These are phyloP conservation scores for Bos indicus DNA, from an alignment of 2,113 vertebrate species.

Conservation along the genomic window DNA sequence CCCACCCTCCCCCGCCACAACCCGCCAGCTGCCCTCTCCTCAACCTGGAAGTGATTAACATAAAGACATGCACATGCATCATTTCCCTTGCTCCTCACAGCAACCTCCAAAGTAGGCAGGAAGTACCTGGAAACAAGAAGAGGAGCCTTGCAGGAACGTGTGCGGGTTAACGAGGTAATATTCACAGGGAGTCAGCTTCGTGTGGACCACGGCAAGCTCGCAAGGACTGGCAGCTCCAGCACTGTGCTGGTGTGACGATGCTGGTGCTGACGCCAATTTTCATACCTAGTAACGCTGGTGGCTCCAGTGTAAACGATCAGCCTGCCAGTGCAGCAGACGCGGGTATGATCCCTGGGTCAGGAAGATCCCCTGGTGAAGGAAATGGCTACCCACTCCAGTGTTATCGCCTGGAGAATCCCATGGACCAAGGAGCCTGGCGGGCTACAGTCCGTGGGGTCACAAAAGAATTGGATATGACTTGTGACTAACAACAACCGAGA, in stretches of 20 bases:
- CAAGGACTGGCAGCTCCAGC: background rate
- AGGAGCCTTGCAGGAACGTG: background rate
- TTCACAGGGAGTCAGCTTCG: too few species aligned
- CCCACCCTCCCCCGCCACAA: rapidly evolving
- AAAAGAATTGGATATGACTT: background rate
- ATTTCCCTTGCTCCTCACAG: background rate
- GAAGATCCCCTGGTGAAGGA: background rate
- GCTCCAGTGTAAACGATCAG: background rate
- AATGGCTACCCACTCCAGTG: background rate
- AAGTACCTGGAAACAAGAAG: background rate
- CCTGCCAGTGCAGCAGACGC: background rate
- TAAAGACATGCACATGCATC: background rate
- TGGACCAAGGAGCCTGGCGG: background rate
- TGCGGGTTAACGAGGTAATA: background rate
- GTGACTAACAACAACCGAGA: background rate
- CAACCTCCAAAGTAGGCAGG: background rate
- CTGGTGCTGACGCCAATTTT: rapidly evolving
- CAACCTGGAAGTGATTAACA: background rate
- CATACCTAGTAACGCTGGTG: background rate
- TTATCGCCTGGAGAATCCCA: background rate
- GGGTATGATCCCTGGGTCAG: background rate
- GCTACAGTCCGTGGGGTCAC: background rate
- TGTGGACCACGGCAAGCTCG: background rate
- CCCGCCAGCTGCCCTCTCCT: background rate
- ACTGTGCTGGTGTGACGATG: rapidly evolving